Evolutionary conservation across 2,113 vertebrate genomes (phyloP), one percentile per base, ranked within the genome.

Genomic region (Craseonycteris thonglongyai): DNA sequence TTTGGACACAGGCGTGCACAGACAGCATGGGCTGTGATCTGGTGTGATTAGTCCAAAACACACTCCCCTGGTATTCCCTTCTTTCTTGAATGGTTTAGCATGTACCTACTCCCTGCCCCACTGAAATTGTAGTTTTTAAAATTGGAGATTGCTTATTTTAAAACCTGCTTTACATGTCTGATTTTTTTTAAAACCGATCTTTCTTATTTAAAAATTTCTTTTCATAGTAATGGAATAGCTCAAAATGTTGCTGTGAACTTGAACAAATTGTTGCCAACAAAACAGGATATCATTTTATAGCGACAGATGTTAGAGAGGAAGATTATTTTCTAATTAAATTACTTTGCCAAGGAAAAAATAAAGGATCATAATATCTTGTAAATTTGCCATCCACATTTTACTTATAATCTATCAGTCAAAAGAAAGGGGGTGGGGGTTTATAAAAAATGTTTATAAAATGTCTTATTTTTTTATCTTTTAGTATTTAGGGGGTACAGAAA

Each of bases 311-410:
- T 90, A 91, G 28, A 75, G 15, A 22, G 22, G 14, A 96, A 93
- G 51, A 78, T 30, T 92, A 88, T 90, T 84, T 87, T 26, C 88
- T 96, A 96, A 90, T 87, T 95, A 75, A 82, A 40, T 79, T 92
- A 49, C 65, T 97, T 97, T 86, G 76, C 65, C 86, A 91, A 96
- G 85, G 84, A 61, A 30, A 84, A 14, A 40, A 56, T 33, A 35
- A 96, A 47, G 49, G 24, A 38, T 45, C 76, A 88, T 30, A 54
- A 30, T 91, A 93, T 78, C 58, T 86, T 97, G 54, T 74, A 87
- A 45, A 81, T 95, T 80, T 18, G 4, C 68, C 92, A 93, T 92
- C 58, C 79, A 68, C 6, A 26, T 97, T 95, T 92, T 72, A 88
- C 68, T 65, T 88, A 71, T 93, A 58, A 65, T 94, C 58, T 85